phyloP scores from a whole-genome alignment of 92 coral and sea anemone species.

The Scolanthus callimorphus region DNA sequence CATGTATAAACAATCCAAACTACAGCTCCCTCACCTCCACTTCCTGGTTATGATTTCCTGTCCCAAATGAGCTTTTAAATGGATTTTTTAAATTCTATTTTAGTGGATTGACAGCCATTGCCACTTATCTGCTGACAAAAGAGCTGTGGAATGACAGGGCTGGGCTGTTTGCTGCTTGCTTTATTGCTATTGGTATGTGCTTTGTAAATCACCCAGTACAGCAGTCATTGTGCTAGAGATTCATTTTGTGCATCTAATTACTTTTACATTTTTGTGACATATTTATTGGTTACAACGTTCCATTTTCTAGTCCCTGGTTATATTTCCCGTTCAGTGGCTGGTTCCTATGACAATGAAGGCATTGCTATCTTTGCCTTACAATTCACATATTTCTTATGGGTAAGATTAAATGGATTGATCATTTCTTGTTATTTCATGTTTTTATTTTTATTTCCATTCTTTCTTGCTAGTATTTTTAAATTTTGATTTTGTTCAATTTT shows the following conservation, averaged over 20 bases:
- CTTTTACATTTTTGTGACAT: too few species aligned
- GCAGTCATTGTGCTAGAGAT: too few species aligned
- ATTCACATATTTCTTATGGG: constrained; percentile 95
- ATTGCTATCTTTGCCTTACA: constrained; percentile 98
- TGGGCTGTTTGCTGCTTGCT: constrained; percentile 98
- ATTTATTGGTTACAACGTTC: too few species aligned
- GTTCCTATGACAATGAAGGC: constrained; percentile 98
- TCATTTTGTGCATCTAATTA: too few species aligned
- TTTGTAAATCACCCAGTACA: too few species aligned
- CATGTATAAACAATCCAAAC: not conserved
- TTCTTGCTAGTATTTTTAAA: not conserved
- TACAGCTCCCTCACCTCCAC: not conserved
- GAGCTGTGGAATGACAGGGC: constrained; percentile 99
- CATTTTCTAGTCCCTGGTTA: constrained; percentile 85
- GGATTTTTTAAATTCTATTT: constrained; percentile 2
- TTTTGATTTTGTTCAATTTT: not conserved
- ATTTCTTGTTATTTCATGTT: not conserved
- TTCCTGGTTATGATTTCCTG: too few species aligned
- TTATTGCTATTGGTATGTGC: constrained; percentile 92
- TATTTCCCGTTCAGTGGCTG: constrained; percentile 99
- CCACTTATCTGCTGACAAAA: constrained; percentile 90
- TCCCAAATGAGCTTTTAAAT: too few species aligned
- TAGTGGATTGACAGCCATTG: constrained; percentile 98
- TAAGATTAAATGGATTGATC: constrained; percentile 39
- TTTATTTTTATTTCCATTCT: too few species aligned